Evolutionary conservation across 2,888 invertebrate species (phyloP).

Genomic region (Heliconius charithonia): DNA sequence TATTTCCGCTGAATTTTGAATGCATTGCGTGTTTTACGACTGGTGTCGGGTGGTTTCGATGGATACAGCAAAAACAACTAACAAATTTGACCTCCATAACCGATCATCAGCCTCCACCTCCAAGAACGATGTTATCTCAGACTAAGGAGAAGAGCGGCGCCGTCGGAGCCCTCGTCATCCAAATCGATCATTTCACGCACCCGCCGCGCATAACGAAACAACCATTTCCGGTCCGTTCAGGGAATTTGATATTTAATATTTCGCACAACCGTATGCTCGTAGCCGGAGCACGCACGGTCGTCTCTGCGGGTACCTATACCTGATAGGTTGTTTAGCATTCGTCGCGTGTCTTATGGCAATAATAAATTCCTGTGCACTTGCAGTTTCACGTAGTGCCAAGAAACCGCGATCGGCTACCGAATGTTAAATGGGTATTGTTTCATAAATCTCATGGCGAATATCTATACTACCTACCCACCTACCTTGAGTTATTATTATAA

Average conservation of each 20-base stretch:
- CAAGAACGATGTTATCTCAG: slow-evolving; percentile 65
- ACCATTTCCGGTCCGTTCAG: slow-evolving; percentile 77
- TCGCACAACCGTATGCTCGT: slow-evolving; percentile 57
- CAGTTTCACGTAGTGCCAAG: slow-evolving; percentile 79
- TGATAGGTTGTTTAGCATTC: slow-evolving; percentile 67
- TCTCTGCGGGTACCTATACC: slow-evolving; percentile 53
- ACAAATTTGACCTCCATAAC: slow-evolving; percentile 22
- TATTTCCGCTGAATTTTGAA: neutral
- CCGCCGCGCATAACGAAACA: slow-evolving; percentile 74
- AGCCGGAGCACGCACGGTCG: slow-evolving; percentile 64
- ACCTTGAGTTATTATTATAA: neutral
- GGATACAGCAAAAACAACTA: neutral
- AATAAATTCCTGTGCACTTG: slow-evolving; percentile 82
- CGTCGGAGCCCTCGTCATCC: slow-evolving; percentile 60
- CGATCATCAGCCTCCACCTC: slow-evolving; percentile 49
- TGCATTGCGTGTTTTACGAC: no score
- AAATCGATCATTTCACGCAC: slow-evolving; percentile 76
- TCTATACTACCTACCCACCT: neutral
- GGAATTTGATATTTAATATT: slow-evolving; percentile 68
- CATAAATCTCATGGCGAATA: slow-evolving; percentile 38
- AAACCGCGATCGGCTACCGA: slow-evolving; percentile 75
- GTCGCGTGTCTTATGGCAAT: slow-evolving; percentile 69
- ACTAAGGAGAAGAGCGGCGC: slow-evolving; percentile 61
- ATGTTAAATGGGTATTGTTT: slow-evolving; percentile 74
- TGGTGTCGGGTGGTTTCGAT: no score